Evolutionary conservation across 1,140 invertebrate genomes (phyloP).

Genomic region (Drosophila kurseongensis): DNA sequence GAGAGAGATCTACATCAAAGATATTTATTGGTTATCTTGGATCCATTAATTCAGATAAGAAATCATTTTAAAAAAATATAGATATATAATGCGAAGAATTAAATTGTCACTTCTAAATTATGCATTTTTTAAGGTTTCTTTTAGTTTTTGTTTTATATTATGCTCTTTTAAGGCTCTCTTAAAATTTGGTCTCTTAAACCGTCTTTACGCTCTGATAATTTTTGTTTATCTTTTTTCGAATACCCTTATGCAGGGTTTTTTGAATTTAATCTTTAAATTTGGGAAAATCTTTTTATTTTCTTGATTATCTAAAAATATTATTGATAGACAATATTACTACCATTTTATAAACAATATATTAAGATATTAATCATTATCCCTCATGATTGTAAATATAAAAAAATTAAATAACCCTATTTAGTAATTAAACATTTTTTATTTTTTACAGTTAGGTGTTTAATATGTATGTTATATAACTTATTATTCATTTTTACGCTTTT

Average conservation of each 20-base stretch:
- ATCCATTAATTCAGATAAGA: slow-evolving; percentile 1
- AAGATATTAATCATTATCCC: too few species aligned
- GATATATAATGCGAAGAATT: not conserved
- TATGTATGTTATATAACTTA: too few species aligned
- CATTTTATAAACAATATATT: too few species aligned
- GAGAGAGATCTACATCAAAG: slow-evolving; percentile 29
- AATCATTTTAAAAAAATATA: not conserved
- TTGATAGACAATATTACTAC: too few species aligned
- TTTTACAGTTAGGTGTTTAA: too few species aligned
- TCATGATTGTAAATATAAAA: too few species aligned
- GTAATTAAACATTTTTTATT: too few species aligned
- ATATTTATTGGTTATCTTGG: slow-evolving; percentile 8
- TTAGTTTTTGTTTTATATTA: not conserved
- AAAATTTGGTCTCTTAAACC: slow-evolving; percentile 1
- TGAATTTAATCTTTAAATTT: too few species aligned
- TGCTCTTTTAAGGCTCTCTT: slow-evolving; percentile 1
- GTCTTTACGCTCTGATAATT: slow-evolving; percentile 10
- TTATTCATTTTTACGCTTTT: too few species aligned
- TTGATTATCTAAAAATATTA: too few species aligned
- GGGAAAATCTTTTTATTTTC: too few species aligned
- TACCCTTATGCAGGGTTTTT: not conserved
- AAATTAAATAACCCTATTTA: too few species aligned
- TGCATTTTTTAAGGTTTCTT: not conserved
- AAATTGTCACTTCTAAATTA: not conserved
- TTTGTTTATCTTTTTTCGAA: not conserved